These are phyloP conservation scores for Parauchenoglanis ngamensis DNA, from an alignment of 2,797 vertebrate species.

Conservation along the genomic window DNA sequence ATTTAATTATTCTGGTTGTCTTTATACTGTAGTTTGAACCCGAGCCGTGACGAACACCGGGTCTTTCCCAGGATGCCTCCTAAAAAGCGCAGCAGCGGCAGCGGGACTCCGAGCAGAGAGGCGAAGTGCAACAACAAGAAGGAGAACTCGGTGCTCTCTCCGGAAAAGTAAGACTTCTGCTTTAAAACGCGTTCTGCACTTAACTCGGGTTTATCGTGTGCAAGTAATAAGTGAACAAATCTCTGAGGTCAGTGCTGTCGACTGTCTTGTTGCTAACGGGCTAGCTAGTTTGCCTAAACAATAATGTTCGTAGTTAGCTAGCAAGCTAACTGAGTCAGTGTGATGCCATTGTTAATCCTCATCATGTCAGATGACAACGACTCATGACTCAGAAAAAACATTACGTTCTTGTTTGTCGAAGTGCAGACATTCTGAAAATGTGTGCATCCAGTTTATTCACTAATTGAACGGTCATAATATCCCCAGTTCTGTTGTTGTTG, in stretches of 20 bases:
- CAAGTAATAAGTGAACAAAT: not conserved
- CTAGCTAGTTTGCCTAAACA: not conserved
- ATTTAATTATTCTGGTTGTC: not conserved
- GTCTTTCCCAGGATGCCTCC: slow-evolving; percentile 54
- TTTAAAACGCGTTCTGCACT: not conserved
- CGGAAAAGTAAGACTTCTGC: slow-evolving; percentile 41
- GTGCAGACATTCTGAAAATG: not conserved
- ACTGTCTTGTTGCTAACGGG: not conserved
- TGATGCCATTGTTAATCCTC: slow-evolving; percentile 2
- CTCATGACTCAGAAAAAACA: not conserved
- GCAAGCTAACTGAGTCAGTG: not conserved
- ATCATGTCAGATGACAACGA: not conserved
- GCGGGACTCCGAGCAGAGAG: slow-evolving; percentile 46
- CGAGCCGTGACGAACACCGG: not conserved
- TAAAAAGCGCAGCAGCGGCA: slow-evolving; percentile 50
- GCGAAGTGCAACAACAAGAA: slow-evolving; percentile 39
- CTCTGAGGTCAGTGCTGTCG: not conserved
- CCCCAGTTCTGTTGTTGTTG: not conserved
- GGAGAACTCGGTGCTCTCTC: slow-evolving; percentile 31
- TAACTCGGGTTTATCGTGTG: not conserved
- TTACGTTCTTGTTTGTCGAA: not conserved
- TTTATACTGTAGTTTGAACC: not conserved
- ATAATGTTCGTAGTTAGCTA: not conserved
- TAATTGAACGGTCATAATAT: not conserved
- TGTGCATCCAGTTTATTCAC: not conserved